These are phyloP conservation scores for Drymodes brunneopygia DNA, from an alignment of 2,113 vertebrate species.

Conservation along the genomic window DNA sequence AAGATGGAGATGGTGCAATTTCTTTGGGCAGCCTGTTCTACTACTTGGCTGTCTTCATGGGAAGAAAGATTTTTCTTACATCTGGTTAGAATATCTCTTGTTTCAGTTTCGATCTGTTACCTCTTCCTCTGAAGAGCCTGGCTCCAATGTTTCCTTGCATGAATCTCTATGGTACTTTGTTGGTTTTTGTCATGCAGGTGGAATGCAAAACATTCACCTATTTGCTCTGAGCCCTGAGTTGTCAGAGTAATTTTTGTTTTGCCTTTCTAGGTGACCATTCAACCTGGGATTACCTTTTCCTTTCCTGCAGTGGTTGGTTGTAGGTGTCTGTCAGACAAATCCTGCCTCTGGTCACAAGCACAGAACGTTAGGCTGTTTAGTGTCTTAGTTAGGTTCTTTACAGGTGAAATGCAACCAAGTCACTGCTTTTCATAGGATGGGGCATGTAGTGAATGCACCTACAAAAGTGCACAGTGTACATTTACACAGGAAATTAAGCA, in stretches of 20 bases:
- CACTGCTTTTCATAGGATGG: not conserved
- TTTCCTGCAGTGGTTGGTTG: not conserved
- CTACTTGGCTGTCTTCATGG: not conserved
- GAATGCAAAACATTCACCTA: not conserved
- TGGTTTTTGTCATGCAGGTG: not conserved
- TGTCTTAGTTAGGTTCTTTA: not conserved
- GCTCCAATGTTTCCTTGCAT: rapidly evolving
- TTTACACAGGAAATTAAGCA: not conserved
- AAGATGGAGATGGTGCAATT: not conserved
- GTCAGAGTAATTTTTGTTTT: not conserved
- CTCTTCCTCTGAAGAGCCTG: not conserved
- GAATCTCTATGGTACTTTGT: not conserved
- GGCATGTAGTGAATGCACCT: not conserved
- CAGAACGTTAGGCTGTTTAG: not conserved
- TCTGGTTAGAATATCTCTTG: not conserved
- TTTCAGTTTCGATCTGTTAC: not conserved
- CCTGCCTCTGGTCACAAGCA: not conserved
- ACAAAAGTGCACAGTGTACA: not conserved
- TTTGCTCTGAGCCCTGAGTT: not conserved
- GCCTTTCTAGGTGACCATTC: not conserved
- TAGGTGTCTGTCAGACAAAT: not conserved
- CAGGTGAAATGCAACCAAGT: not conserved
- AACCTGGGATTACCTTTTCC: not conserved
- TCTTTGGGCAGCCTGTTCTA: not conserved
- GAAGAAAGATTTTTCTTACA: not conserved